Percentiles rank a stretch among this genome's conserved stretches.
phyloP scores from a whole-genome alignment of 1,140 invertebrate species.

The Reticulitermes speratus region DNA sequence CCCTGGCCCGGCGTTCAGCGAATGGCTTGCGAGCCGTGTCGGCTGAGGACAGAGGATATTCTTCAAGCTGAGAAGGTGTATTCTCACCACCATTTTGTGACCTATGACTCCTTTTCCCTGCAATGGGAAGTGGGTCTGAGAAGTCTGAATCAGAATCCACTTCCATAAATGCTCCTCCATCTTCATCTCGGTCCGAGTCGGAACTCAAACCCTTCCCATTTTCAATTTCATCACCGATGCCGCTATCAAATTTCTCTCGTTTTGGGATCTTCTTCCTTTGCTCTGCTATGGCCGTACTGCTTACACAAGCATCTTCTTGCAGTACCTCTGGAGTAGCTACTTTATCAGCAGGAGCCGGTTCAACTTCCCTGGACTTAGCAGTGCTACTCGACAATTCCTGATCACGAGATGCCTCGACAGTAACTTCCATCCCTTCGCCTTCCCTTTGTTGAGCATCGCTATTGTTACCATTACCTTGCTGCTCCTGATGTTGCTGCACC shows the following conservation, averaged over 20 bases:
- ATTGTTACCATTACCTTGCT: background rate
- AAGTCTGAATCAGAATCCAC: conserved; percentile 34
- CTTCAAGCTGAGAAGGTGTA: background rate
- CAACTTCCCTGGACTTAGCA: conserved; percentile 30
- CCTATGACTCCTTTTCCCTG: conserved; percentile 26
- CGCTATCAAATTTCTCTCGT: conserved; percentile 60
- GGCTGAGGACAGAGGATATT: background rate
- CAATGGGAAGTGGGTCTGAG: conserved; percentile 35
- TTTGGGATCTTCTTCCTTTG: conserved; percentile 45
- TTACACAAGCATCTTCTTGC: conserved; percentile 19
- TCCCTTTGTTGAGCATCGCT: background rate
- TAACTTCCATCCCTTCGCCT: conserved; percentile 34
- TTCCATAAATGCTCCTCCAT: conserved; percentile 29
- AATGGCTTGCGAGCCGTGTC: background rate
- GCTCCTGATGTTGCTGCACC: background rate
- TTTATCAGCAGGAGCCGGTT: conserved; percentile 4
- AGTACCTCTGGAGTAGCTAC: background rate
- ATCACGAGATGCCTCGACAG: conserved; percentile 31
- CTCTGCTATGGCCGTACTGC: conserved; percentile 17
- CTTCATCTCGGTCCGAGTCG: conserved; percentile 34
- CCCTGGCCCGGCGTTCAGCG: background rate
- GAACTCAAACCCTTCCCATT: conserved; percentile 39
- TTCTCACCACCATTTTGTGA: conserved; percentile 22
- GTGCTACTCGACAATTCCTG: background rate
- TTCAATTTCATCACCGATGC: conserved; percentile 52